Evolutionary conservation across 2,888 invertebrate species (phyloP).

Genomic region (Monochamus alternatus): DNA sequence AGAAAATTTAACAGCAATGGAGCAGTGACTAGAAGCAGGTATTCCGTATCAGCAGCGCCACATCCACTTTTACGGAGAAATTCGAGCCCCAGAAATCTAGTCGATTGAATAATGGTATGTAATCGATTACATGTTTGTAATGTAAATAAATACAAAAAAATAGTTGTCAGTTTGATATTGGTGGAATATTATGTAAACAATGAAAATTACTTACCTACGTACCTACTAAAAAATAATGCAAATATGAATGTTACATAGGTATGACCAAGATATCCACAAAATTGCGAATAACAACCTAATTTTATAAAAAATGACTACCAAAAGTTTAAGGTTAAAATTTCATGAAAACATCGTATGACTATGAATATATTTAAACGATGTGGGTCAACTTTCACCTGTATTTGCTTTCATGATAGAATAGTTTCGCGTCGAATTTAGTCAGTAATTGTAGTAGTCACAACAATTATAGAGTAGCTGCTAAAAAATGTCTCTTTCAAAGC

Average conservation of each 20-base stretch:
- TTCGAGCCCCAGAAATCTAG: too few relatives aligned
- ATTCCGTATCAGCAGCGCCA: too few relatives aligned
- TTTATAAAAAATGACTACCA: neutral
- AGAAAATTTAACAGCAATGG: too few relatives aligned
- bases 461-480: conserved; percentile 17
- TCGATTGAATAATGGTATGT: too few relatives aligned
- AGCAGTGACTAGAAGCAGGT: too few relatives aligned
- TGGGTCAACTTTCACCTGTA: conserved; percentile 55
- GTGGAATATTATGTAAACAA: too few relatives aligned
- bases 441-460: conserved; percentile 20
- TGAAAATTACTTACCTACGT: too few relatives aligned
- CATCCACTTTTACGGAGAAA: too few relatives aligned
- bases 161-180: too few relatives aligned
- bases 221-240: too few relatives aligned
- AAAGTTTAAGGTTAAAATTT: conserved; percentile 39
- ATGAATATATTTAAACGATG: conserved; percentile 45
- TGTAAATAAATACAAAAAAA: too few relatives aligned
- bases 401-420: conserved; percentile 37
- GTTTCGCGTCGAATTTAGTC: conserved; percentile 32
- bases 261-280: neutral
- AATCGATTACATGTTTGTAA: too few relatives aligned
- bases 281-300: neutral
- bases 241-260: neutral
- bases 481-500: conserved; percentile 56
- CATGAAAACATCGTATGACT: conserved; percentile 27